Percentiles rank a stretch among this genome's conserved stretches.
These are phyloP conservation scores for Cuculus canorus DNA, from an alignment of 2,797 vertebrate genomes.

Conservation along the genomic window DNA sequence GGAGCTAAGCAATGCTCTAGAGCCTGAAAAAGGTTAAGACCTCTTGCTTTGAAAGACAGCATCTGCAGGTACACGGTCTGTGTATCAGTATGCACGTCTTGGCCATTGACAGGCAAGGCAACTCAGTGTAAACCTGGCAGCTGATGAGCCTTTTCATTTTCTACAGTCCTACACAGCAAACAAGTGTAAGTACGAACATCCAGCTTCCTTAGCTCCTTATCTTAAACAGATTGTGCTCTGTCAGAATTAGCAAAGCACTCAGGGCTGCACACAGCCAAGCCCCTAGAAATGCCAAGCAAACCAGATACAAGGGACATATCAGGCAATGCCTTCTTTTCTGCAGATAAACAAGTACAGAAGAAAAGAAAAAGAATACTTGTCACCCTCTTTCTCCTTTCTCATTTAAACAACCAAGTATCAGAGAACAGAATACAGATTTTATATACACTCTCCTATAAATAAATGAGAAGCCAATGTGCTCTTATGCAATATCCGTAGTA, in stretches of 20 bases:
- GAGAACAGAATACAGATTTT: neutral
- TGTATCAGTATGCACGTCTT: neutral
- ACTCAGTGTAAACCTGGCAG: neutral
- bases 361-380: neutral
- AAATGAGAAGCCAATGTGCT: neutral
- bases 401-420: neutral
- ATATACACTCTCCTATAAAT: neutral
- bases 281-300: neutral
- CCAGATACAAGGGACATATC: neutral
- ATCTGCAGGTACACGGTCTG: neutral
- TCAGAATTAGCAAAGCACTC: conserved; percentile 15
- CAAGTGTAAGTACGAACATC: neutral
- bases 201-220: neutral
- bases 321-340: neutral
- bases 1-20: neutral
- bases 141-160: neutral
- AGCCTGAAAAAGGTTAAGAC: neutral
- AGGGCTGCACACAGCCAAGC: neutral
- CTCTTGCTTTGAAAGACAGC: neutral
- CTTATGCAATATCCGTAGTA: neutral
- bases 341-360: neutral
- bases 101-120: neutral
- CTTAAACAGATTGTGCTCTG: neutral
- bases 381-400: neutral
- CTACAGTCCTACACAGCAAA: neutral